Conservation (phyloP, 2,888 invertebrate genomes). For the Lamellibrachia satsuma region DNA sequence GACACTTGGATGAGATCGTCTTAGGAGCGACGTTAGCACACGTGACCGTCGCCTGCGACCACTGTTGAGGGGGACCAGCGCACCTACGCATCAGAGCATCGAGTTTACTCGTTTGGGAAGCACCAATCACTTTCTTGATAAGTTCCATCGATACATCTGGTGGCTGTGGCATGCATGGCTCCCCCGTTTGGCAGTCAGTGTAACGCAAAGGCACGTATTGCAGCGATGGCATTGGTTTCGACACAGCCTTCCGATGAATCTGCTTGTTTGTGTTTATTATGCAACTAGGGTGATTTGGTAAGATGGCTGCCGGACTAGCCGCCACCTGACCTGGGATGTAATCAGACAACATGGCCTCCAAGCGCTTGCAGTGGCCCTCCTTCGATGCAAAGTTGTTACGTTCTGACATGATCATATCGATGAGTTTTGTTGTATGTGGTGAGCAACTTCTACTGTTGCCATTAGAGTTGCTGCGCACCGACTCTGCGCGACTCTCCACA, state of each 20-base stretch:
- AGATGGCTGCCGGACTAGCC: neutral
- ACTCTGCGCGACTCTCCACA: neutral
- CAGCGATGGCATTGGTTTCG: neutral
- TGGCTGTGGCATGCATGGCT: neutral
- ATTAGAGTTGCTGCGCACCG: neutral
- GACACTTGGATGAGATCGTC: conserved; percentile 1
- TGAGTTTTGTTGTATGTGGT: neutral
- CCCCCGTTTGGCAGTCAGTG: neutral
- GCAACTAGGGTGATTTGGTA: neutral
- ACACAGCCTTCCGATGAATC: neutral
- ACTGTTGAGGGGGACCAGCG: neutral
- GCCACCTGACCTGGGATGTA: neutral
- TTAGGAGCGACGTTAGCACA: neutral
- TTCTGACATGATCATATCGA: neutral
- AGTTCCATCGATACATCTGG: neutral
- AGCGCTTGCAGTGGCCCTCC: neutral
- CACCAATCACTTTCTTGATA: neutral
- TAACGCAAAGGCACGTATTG: conserved; percentile 4
- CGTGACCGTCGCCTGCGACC: neutral
- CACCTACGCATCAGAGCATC: neutral
- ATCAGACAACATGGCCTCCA: neutral
- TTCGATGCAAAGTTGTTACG: neutral
- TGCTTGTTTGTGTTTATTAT: neutral
- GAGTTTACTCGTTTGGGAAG: neutral
- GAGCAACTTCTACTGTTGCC: neutral